Conservation (phyloP, 2,113 vertebrate genomes). For the Falco punctatus region DNA sequence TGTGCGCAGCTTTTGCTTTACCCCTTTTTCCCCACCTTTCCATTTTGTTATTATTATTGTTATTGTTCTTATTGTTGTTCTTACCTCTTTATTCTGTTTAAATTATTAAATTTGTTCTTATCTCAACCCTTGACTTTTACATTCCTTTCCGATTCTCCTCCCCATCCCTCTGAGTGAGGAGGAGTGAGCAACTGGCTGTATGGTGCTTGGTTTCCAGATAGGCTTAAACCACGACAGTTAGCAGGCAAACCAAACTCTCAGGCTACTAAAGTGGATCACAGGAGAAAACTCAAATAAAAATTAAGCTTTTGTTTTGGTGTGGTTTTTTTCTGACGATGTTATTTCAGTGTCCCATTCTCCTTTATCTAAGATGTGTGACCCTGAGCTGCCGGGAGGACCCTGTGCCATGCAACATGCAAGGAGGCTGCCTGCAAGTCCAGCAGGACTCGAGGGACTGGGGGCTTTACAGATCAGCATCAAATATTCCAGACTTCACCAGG, state of each 20-base stretch:
- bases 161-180: too few relatives aligned
- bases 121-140: too few relatives aligned
- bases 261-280: not conserved
- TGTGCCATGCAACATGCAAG: not conserved
- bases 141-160: too few relatives aligned
- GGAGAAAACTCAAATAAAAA: not conserved
- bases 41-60: too few relatives aligned
- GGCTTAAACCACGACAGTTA: not conserved
- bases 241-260: not conserved
- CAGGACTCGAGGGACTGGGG: not conserved
- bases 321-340: not conserved
- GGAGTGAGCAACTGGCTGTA: too few relatives aligned
- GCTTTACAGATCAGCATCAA: conserved; percentile 24
- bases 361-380: not conserved
- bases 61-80: too few relatives aligned
- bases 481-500: conserved; percentile 15
- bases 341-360: not conserved
- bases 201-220: too few relatives aligned
- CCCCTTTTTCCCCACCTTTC: too few relatives aligned
- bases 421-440: not conserved
- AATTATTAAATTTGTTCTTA: too few relatives aligned
- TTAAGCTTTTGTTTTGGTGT: not conserved
- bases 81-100: too few relatives aligned
- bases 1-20: too few relatives aligned
- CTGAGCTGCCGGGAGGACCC: not conserved